Base-by-base conservation (phyloP, 2,113 vertebrate genomes). In the Indicator maculatus region DNA sequence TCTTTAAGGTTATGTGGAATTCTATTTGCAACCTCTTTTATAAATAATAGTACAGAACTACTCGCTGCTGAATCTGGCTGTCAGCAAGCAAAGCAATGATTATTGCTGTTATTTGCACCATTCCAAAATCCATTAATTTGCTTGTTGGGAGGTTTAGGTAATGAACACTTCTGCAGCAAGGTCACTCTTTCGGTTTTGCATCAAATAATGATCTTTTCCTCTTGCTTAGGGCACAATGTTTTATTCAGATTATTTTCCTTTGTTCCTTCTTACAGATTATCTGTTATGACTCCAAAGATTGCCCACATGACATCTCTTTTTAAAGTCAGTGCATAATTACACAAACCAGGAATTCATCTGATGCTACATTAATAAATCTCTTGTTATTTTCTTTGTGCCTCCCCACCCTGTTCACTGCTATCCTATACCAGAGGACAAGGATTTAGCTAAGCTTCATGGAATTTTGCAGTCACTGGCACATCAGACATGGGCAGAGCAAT, bases 211-310 rank as follows among this genome's bases (percentile, higher is more conserved):
- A 16, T 95, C 79, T 89, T 94, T 44, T 96, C 95, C 93, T 97
- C 88, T 95, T 87, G 92, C 96, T 96, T 13, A 63, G 61, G 93
- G 97, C 77, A 76, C 90, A 80, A 96, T 96, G 85, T 98, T 97
- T 98, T 97, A 97, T 97, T 97, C 92, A 98, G 89, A 96, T 91
- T 89, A 93, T 98, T 97, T 97, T 60, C 89, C 90, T 97, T 97
- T 97, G 89, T 97, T 97, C 90, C 95, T 96, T 96, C 95, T 65
- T 91, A 77, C 59, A 92, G 85, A 90, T 92, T 93, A 86, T 83
- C 73, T 91, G 60, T 94, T 93, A 86, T 86, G 80, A 96, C 90
- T 96, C 93, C 77, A 93, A 93, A 96, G 52, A 91, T 71, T 78
- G 76, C 83, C 90, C 92, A 65, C 14, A 27, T 86, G 85, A 95